phyloP scores from a whole-genome alignment of 1,140 invertebrate species.

The Solenopsis invicta region DNA sequence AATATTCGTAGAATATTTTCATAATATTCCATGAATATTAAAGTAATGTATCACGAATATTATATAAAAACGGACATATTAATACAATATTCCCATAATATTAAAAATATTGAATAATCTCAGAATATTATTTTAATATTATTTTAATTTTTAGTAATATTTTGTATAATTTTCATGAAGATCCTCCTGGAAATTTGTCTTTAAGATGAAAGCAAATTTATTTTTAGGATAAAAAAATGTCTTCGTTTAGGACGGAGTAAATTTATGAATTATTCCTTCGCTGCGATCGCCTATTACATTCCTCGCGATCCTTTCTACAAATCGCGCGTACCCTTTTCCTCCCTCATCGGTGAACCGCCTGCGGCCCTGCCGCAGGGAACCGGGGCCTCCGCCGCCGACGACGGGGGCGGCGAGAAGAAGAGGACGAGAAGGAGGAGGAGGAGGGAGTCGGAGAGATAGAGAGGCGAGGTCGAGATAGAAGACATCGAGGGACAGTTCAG shows the following conservation, averaged over 20 bases:
- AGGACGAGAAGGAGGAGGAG: neutral
- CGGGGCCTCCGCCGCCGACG: neutral
- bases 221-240: neutral
- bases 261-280: neutral
- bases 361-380: neutral
- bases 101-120: too few relatives aligned
- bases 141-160: too few relatives aligned
- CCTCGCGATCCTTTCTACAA: neutral
- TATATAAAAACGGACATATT: too few relatives aligned
- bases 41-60: too few relatives aligned
- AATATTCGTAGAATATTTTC: too few relatives aligned
- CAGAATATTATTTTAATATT: too few relatives aligned
- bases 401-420: neutral
- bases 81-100: too few relatives aligned
- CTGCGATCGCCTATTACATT: neutral
- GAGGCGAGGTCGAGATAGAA: slow-evolving; percentile 55
- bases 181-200: neutral
- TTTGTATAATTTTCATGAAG: too few relatives aligned
- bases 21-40: too few relatives aligned
- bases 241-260: neutral
- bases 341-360: slow-evolving; percentile 14
- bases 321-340: slow-evolving; percentile 1
- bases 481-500: slow-evolving; percentile 62
- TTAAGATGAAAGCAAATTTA: neutral
- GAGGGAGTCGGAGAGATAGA: neutral